Base-by-base conservation (phyloP, 2,888 invertebrate species). In the Tridacna crocea region DNA sequence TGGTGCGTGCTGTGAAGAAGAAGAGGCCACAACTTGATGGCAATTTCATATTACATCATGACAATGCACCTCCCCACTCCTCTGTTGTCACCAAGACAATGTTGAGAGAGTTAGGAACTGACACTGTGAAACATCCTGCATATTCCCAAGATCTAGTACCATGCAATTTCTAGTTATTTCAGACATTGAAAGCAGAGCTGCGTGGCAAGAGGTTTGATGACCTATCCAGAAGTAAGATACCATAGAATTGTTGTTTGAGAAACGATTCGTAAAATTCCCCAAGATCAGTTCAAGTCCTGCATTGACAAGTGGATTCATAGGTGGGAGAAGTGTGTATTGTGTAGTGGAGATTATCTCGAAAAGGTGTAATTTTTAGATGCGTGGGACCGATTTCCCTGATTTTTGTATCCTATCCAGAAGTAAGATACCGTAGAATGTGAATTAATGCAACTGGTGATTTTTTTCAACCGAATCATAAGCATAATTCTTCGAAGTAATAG, bases 121-220 rank as follows among this genome's bases (percentile, higher is more conserved):
- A 74, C n/a, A 60, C 61, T 19, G 27, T 74, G 13, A 60, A 74
- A 22, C 74, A 74, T 61, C 60, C 73, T 61, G 61, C 61, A 74
- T 74, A 74, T 74, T 74, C 58, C 2, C 36, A 3, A 46, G 74
- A 74, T 74, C 27, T 74, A 22, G 46, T n/a, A 2, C 36, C n/a
- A 19, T 58, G 74, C n/a, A 48, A 70, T 70, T 22, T 46, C 47
- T 70, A 48, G 70, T 22, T 70, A 11, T 47, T 70, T 22, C 48
- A 13, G 47, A 70, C 19, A 3, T 70, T 70, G 70, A 70, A 46
- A 47, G 47, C 2, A 48, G 48, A 70, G n/a, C 48, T 70, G 70
- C 48, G 70, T 48, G 47, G 22, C 4, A 46, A 48, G 0, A 70
- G 70, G 70, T 36, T 36, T 36, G 36, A 36, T 36, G 36, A 63